These are phyloP conservation scores for Mystacides longicornis DNA, from an alignment of 2,888 invertebrate species.

Conservation along the genomic window DNA sequence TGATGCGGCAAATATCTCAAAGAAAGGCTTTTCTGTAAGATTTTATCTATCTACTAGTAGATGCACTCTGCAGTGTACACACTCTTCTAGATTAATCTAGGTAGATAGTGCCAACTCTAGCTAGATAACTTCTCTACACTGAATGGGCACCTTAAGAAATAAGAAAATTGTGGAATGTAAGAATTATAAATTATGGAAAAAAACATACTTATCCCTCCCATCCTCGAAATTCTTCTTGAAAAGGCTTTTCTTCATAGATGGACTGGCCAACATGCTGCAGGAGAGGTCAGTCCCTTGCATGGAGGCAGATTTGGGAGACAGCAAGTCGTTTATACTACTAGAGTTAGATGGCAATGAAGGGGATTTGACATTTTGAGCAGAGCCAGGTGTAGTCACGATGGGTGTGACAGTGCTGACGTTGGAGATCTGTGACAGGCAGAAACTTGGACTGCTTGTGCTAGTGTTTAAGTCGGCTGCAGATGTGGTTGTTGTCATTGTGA, in stretches of 20 bases:
- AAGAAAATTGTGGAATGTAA: too few species aligned
- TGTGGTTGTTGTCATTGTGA: not conserved
- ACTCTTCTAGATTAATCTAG: too few species aligned
- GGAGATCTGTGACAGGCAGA: not conserved
- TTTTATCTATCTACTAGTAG: too few species aligned
- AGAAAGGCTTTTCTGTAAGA: too few species aligned
- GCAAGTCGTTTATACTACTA: conserved; percentile 32
- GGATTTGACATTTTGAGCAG: conserved; percentile 32
- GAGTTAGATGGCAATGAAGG: conserved; percentile 35
- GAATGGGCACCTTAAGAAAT: too few species aligned
- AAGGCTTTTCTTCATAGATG: conserved; percentile 64
- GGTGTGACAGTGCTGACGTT: conserved; percentile 1
- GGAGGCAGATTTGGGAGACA: conserved; percentile 24
- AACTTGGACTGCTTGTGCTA: not conserved
- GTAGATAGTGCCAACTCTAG: too few species aligned
- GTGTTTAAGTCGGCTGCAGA: not conserved
- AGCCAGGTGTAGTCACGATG: conserved; percentile 26
- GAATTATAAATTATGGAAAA: too few species aligned
- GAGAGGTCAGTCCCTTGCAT: conserved; percentile 28
- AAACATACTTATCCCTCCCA: conserved; percentile 78
- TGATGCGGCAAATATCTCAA: too few species aligned
- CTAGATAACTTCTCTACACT: too few species aligned
- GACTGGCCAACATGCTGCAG: conserved; percentile 49
- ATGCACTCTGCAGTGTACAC: too few species aligned
- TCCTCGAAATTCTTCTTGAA: conserved; percentile 86